Percentiles rank a stretch among this genome's conserved stretches.
Evolutionary conservation across 2,113 vertebrate genomes (phyloP).

Genomic region (Anas platyrhynchos): DNA sequence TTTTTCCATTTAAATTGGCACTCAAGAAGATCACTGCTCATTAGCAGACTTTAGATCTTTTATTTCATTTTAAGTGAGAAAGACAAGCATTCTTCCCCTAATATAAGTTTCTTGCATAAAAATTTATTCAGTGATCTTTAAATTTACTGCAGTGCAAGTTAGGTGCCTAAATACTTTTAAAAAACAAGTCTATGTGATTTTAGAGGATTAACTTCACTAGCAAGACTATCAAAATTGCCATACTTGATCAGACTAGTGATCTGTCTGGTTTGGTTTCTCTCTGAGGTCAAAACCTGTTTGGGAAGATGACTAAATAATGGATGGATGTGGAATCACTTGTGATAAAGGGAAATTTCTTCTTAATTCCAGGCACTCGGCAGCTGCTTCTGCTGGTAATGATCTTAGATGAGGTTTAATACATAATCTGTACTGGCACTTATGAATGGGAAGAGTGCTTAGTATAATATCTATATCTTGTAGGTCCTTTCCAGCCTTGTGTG

Average conservation of each 20-base stretch:
- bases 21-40: conserved; percentile 61
- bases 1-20: conserved; percentile 68
- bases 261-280: not conserved
- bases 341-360: conserved; percentile 22
- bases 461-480: too few relatives aligned
- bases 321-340: not conserved
- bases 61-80: conserved; percentile 40
- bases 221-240: not conserved
- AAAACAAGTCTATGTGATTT: not conserved
- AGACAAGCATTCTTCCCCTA: conserved; percentile 26
- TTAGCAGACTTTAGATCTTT: conserved; percentile 67
- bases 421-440: not conserved
- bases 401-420: not conserved
- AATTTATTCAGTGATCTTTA: not conserved
- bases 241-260: not conserved
- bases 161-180: not conserved
- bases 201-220: not conserved
- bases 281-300: conserved; percentile 4
- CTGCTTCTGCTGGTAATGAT: not conserved
- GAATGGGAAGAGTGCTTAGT: not conserved
- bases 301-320: not conserved
- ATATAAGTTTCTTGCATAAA: not conserved
- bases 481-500: too few relatives aligned
- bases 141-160: not conserved
- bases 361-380: not conserved